These are phyloP conservation scores for Serrognathus titanus DNA, from an alignment of 2,888 invertebrate genomes.

Conservation along the genomic window DNA sequence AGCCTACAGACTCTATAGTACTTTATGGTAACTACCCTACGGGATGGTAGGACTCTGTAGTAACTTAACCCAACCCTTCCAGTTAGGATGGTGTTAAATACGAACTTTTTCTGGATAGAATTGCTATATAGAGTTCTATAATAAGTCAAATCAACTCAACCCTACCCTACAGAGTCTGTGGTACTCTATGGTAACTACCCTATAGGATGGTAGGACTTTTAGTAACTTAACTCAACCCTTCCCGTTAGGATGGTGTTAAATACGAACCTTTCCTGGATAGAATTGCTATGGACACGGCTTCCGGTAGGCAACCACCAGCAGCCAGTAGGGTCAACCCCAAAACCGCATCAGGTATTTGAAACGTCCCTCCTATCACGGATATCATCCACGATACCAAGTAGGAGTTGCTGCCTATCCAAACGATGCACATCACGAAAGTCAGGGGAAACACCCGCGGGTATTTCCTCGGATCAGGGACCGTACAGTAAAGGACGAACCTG, in stretches of 20 bases:
- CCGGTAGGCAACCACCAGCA: constrained; percentile 87
- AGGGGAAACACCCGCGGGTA: constrained; percentile 65
- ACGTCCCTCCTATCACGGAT: constrained; percentile 59
- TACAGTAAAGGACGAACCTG: constrained; percentile 59
- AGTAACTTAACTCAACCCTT: too few relatives aligned
- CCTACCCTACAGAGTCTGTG: too few relatives aligned
- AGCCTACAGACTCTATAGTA: too few relatives aligned
- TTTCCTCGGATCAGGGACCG: constrained; percentile 68
- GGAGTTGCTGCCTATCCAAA: constrained; percentile 82
- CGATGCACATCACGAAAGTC: constrained; percentile 80
- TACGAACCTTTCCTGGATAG: constrained; percentile 77
- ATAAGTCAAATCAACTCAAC: too few relatives aligned
- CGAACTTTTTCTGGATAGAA: too few relatives aligned
- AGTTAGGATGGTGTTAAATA: too few relatives aligned
- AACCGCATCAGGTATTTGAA: constrained; percentile 79
- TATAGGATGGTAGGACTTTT: too few relatives aligned
- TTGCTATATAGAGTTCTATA: too few relatives aligned
- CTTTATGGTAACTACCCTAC: too few relatives aligned
- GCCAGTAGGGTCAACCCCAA: constrained; percentile 91
- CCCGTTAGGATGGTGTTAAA: not conserved
- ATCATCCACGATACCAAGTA: constrained; percentile 79
- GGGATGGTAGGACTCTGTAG: too few relatives aligned
- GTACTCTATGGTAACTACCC: too few relatives aligned
- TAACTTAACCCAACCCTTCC: too few relatives aligned
- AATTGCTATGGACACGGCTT: constrained; percentile 76